A percentile compares a stretch with the other conserved stretches of the same genome.
Conservation (phyloP, 2,797 vertebrate species). For the Gallinago stenura region DNA sequence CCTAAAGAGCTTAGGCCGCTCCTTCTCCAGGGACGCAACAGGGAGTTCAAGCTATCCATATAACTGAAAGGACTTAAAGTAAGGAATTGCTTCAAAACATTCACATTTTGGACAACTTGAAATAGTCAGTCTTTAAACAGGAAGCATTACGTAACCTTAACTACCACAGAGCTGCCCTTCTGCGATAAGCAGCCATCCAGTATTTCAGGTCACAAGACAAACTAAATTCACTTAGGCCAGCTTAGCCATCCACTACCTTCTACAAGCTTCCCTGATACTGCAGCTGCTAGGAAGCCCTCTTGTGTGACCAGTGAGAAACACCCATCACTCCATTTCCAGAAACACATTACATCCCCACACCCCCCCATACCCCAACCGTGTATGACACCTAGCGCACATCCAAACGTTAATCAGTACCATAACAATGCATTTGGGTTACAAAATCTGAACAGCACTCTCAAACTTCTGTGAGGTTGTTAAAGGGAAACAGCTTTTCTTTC, state of each 20-base stretch:
- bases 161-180: not conserved
- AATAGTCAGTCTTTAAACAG: not conserved
- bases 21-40: not conserved
- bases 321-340: not conserved
- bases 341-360: not conserved
- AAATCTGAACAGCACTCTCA: not conserved
- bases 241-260: not conserved
- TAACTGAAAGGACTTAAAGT: not conserved
- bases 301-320: not conserved
- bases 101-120: not conserved
- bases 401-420: not conserved
- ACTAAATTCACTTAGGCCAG: not conserved
- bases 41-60: rapidly evolving
- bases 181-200: not conserved
- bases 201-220: not conserved
- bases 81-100: not conserved
- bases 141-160: not conserved
- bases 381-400: not conserved
- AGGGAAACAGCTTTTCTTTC: not conserved
- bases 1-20: not conserved
- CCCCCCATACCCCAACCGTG: not conserved
- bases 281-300: not conserved
- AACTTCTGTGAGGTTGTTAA: not conserved
- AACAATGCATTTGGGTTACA: not conserved
- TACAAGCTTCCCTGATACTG: not conserved